Evolutionary conservation across 2,888 invertebrate species (phyloP).

Genomic region (Crematogaster levior): DNA sequence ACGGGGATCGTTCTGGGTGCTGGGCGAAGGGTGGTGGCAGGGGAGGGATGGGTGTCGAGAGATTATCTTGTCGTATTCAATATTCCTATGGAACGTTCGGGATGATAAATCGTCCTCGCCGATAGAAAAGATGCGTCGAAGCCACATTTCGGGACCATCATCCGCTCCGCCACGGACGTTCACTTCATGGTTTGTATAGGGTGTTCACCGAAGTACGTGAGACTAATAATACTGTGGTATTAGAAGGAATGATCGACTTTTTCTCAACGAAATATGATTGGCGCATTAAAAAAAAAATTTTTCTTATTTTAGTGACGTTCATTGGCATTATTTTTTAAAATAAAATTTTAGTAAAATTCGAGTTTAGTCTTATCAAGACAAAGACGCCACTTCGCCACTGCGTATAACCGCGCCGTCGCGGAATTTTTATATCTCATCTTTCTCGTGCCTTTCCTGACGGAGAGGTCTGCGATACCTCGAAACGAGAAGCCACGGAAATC

Average conservation of each 20-base stretch:
- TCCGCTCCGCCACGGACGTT: constrained; percentile 63
- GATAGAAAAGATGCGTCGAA: constrained; percentile 79
- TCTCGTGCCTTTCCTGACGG: constrained; percentile 6
- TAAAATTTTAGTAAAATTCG: not conserved
- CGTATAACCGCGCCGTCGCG: not conserved
- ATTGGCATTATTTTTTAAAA: not conserved
- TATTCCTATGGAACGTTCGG: constrained; percentile 85
- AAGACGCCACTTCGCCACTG: not conserved
- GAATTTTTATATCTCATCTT: constrained; percentile 20
- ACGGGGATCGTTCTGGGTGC: constrained; percentile 71
- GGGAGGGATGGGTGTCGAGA: constrained; percentile 77
- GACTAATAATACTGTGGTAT: constrained; percentile 12
- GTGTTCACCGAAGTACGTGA: constrained; percentile 30
- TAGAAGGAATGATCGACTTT: not conserved
- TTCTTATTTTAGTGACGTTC: not conserved
- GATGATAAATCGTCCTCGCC: constrained; percentile 84
- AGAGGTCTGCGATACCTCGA: constrained; percentile 59
- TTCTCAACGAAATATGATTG: not conserved
- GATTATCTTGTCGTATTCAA: constrained; percentile 86
- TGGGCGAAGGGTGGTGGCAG: constrained; percentile 57
- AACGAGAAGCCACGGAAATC: constrained; percentile 59
- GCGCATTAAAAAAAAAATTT: not conserved
- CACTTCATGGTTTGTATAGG: constrained; percentile 40
- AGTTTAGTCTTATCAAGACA: not conserved
- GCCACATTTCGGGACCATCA: constrained; percentile 68